These are phyloP conservation scores for Mus minutoides DNA, from an alignment of 2,797 vertebrate genomes.

Conservation along the genomic window DNA sequence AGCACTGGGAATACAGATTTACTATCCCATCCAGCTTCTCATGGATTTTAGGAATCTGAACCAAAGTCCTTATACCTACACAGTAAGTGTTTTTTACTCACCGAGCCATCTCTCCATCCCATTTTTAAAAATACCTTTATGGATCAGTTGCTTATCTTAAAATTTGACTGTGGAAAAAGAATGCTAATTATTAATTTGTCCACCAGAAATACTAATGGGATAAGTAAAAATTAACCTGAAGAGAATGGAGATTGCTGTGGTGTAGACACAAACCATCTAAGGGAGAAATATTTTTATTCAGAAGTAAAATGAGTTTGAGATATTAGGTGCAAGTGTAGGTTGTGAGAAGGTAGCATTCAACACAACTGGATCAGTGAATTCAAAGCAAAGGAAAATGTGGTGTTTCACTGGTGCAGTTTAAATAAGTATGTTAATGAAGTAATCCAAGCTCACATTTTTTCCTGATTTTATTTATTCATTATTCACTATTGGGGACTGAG, in stretches of 20 bases:
- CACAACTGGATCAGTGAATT: slow-evolving; percentile 52
- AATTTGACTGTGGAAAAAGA: not conserved
- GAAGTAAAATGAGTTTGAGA: slow-evolving; percentile 21
- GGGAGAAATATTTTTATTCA: slow-evolving; percentile 47
- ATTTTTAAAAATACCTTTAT: not conserved
- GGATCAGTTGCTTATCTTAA: slow-evolving; percentile 6
- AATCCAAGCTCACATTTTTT: slow-evolving; percentile 21
- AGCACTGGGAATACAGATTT: not conserved
- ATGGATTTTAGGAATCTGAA: no score
- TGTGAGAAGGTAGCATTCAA: slow-evolving; percentile 53
- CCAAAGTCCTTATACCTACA: not conserved
- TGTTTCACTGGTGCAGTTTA: slow-evolving; percentile 25
- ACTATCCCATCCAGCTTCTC: not conserved
- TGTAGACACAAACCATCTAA: not conserved
- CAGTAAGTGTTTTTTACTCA: not conserved
- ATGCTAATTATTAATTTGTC: slow-evolving; percentile 34
- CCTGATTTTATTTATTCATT: slow-evolving; percentile 40
- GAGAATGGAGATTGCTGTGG: not conserved
- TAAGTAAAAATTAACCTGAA: slow-evolving; percentile 47
- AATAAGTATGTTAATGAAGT: slow-evolving; percentile 58
- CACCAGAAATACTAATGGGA: not conserved
- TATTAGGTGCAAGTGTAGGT: slow-evolving; percentile 40
- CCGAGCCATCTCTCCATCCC: not conserved
- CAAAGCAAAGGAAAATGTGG: slow-evolving; percentile 51
- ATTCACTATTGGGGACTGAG: slow-evolving; percentile 1